Base-by-base conservation (phyloP, 37 sponge, comb jelly and placozoan genomes). In the Axinella damicornis region DNA sequence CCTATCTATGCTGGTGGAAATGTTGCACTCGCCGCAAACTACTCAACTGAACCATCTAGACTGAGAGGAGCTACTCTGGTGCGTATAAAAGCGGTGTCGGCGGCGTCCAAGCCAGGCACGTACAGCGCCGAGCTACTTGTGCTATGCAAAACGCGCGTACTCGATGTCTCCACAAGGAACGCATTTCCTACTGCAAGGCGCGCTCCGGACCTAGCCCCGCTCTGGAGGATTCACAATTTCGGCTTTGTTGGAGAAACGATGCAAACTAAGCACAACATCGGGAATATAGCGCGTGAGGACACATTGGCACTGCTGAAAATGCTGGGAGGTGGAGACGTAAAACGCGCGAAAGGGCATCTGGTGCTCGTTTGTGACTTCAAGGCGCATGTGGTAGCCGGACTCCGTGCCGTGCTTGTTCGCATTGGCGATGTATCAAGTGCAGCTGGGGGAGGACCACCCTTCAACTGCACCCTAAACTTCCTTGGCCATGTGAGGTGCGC, bases 221-320 rank as follows among this genome's bases (percentile, higher is more conserved):
- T 76, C 25, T 76, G 76, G 76, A 53, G 76, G 57, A 76, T 76
- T 39, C 76, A 76, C 76, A 55, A 55, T 5, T 54, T 76, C 76
- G 76, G 57, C 31, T 1, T 55, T 15, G 57, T 76, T 53, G 76
- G 57, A 34, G 57, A 55, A 11, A 54, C 57, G 76, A 76, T 17
- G 57, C 34, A 31, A 21, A 55, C 34, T 16, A 59, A 76, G 18
- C 1, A 55, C 18, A 76, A 34, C 2, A 76, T 76, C 76, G 76
- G 25, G 76, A 76, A 54, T 59, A 76, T 76, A 28, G 28, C 76
- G 34, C 57, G 76, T 16, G 34, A 53, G 21, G 76, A 76, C 76
- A 76, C 76, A 16, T 5, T 76, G 34, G 57, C 76, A 19, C 76
- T 76, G 57, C 59, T 76, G 57, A 34, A 25, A 53, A 55, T 20